These are phyloP conservation scores for Cinclus mexicanus DNA, from an alignment of 2,113 vertebrate species.

Conservation along the genomic window DNA sequence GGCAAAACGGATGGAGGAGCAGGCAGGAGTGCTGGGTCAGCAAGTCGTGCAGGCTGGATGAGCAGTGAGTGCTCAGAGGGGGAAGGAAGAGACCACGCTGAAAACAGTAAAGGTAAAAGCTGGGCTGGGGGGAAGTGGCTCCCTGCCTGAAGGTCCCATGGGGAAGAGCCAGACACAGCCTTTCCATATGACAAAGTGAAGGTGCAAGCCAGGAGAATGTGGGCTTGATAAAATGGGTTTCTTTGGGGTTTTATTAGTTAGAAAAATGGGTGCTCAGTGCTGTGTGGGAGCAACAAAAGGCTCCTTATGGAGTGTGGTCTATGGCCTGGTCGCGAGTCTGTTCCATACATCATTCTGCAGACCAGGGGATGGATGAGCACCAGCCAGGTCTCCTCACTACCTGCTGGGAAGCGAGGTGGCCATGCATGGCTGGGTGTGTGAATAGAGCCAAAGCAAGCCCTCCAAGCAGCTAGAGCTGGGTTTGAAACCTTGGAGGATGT, in stretches of 20 bases:
- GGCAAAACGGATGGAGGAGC: constrained; percentile 25
- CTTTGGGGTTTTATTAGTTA: neutral
- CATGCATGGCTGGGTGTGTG: neutral
- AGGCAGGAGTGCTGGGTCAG: constrained; percentile 54
- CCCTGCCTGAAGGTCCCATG: neutral
- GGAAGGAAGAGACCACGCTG: neutral
- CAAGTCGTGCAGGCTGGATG: constrained; percentile 3
- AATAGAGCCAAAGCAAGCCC: neutral
- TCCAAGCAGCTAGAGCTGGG: neutral
- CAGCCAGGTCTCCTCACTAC: neutral
- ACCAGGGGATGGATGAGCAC: neutral
- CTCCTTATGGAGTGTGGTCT: neutral
- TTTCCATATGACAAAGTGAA: neutral
- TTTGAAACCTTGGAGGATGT: neutral
- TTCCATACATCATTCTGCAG: neutral
- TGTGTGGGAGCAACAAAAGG: neutral
- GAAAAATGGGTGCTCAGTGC: neutral
- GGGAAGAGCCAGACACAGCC: accelerated
- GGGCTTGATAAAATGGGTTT: neutral
- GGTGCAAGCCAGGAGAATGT: neutral
- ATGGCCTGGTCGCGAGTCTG: accelerated
- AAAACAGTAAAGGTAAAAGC: neutral
- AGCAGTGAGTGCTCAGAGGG: neutral
- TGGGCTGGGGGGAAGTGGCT: neutral
- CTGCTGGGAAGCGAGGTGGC: neutral